phyloP scores from a whole-genome alignment of 2,888 invertebrate genomes.

The Netelia melanura region DNA sequence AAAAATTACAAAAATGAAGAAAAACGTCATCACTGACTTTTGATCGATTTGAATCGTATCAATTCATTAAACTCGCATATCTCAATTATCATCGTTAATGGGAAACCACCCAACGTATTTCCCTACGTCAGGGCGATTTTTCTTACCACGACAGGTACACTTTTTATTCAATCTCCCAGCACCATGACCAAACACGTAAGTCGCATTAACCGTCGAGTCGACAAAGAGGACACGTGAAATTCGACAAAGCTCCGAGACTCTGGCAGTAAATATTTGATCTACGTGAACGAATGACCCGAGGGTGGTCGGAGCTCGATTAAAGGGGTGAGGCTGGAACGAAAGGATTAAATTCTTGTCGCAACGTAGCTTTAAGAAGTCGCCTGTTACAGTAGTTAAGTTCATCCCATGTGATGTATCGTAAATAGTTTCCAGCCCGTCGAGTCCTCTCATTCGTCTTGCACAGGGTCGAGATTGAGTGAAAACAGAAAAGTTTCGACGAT shows the following conservation, averaged over 20 bases:
- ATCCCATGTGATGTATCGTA: conserved; percentile 20
- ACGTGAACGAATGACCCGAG: too few species aligned
- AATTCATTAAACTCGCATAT: neutral
- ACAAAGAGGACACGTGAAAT: too few species aligned
- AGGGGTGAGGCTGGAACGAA: neutral
- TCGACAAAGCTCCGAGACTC: too few species aligned
- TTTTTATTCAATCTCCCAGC: too few species aligned
- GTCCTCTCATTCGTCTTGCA: conserved; percentile 13
- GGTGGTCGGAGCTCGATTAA: neutral
- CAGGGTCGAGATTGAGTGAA: conserved; percentile 55
- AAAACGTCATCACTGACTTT: too few species aligned
- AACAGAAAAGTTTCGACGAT: conserved; percentile 55
- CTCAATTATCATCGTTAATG: neutral
- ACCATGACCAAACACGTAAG: too few species aligned
- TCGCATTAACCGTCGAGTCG: too few species aligned
- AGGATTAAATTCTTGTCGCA: conserved; percentile 5
- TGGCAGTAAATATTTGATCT: too few species aligned
- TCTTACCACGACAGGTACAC: too few species aligned
- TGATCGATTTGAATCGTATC: neutral
- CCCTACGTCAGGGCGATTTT: too few species aligned
- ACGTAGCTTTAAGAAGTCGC: conserved; percentile 11
- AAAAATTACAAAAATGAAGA: too few species aligned
- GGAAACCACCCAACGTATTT: neutral
- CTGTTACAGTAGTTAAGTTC: conserved; percentile 21
- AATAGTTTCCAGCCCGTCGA: conserved; percentile 30